Percentiles rank a stretch among this genome's conserved stretches.
Evolutionary conservation across 2,113 vertebrate species (phyloP).

Genomic region (Amphiprion ocellaris): DNA sequence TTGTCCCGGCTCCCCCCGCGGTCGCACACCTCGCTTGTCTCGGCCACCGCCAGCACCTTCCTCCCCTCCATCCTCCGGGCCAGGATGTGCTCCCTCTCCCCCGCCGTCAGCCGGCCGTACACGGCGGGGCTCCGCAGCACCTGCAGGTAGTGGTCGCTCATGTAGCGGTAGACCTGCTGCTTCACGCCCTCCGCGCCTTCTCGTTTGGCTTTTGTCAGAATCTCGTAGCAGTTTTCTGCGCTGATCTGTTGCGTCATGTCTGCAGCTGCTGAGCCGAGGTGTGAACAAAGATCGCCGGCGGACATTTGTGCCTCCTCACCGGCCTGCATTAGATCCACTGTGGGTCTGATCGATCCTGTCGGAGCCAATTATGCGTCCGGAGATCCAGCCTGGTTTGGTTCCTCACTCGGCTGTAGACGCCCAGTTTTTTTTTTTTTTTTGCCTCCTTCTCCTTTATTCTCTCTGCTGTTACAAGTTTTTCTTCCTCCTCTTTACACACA

Average conservation of each 20-base stretch:
- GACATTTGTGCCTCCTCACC: neutral
- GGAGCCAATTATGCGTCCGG: neutral
- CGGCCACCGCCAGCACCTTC: constrained; percentile 86
- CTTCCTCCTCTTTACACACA: neutral
- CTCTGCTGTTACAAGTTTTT: constrained; percentile 9
- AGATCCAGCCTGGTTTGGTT: neutral
- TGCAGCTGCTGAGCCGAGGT: constrained; percentile 35
- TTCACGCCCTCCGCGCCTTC: constrained; percentile 85
- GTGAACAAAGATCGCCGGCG: neutral
- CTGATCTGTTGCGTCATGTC: constrained; percentile 85
- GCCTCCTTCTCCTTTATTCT: neutral
- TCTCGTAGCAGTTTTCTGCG: constrained; percentile 89
- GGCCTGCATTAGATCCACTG: neutral
- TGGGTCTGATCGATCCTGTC: constrained; percentile 7
- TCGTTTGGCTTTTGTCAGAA: constrained; percentile 89
- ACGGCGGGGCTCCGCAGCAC: constrained; percentile 87
- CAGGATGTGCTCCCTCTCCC: constrained; percentile 90
- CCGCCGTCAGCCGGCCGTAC: constrained; percentile 89
- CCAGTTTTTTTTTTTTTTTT: no score
- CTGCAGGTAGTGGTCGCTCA: constrained; percentile 92
- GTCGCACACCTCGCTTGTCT: constrained; percentile 87
- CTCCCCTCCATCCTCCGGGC: constrained; percentile 86
- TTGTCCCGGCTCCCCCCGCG: constrained; percentile 85
- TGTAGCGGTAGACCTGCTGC: constrained; percentile 88
- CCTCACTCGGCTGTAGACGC: neutral